A percentile compares a stretch with the other conserved stretches of the same genome.
Evolutionary conservation across 2,797 vertebrate species (phyloP).

Genomic region (Synanceia verrucosa): DNA sequence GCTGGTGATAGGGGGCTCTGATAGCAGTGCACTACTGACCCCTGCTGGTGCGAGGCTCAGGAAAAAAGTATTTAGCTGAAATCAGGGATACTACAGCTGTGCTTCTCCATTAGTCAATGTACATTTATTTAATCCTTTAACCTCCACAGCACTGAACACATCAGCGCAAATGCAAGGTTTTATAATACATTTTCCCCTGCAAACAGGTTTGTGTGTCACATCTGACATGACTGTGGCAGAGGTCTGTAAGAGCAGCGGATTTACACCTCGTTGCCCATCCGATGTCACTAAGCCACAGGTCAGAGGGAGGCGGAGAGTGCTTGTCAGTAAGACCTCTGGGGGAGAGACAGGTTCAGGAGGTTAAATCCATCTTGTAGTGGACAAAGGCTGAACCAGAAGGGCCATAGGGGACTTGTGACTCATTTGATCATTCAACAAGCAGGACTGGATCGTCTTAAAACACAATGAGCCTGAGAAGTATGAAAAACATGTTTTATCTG

Average conservation of each 20-base stretch:
- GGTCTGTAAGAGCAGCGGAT: conserved; percentile 62
- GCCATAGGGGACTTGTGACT: conserved; percentile 35
- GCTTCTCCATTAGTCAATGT: not conserved
- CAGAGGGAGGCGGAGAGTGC: conserved; percentile 50
- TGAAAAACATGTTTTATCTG: not conserved
- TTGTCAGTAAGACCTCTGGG: conserved; percentile 61
- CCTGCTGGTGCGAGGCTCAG: conserved; percentile 63
- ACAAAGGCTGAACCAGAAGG: conserved; percentile 58
- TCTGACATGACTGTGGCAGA: conserved; percentile 51
- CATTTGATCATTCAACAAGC: conserved; percentile 26
- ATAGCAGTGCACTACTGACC: conserved; percentile 74
- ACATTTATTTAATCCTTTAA: not conserved
- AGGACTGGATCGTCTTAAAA: conserved; percentile 5
- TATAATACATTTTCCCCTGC: conserved; percentile 8
- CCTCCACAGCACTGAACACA: not conserved
- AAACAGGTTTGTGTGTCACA: conserved; percentile 47
- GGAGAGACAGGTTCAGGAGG: conserved; percentile 59
- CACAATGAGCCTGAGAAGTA: not conserved
- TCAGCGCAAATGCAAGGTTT: not conserved
- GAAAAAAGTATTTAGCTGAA: conserved; percentile 2
- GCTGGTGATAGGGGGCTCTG: not conserved
- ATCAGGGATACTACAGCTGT: not conserved
- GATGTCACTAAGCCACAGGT: conserved; percentile 65
- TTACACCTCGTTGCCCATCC: conserved; percentile 68
- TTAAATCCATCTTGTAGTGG: conserved; percentile 68